phyloP scores from a whole-genome alignment of 2,113 vertebrate species.

The Aramus guarauna region DNA sequence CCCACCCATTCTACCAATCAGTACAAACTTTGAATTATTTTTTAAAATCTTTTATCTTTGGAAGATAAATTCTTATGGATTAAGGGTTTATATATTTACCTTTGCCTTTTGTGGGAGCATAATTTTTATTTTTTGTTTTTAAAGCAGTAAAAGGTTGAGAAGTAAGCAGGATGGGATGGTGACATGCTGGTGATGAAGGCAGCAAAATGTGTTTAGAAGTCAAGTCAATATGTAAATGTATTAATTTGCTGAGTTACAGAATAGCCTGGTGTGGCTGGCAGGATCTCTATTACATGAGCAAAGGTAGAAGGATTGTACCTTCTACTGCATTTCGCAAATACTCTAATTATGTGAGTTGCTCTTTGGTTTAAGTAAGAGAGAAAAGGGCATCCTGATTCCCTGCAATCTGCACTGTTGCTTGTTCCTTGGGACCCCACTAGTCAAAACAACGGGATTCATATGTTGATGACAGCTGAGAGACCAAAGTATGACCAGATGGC shows the following conservation, averaged over 20 bases:
- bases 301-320: not conserved
- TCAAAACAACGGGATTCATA: slow-evolving; percentile 67
- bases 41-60: not conserved
- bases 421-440: slow-evolving; percentile 64
- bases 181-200: not conserved
- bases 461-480: slow-evolving; percentile 65
- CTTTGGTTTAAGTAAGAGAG: slow-evolving; percentile 34
- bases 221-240: not conserved
- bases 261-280: not conserved
- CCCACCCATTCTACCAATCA: not conserved
- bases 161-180: not conserved
- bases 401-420: slow-evolving; percentile 57
- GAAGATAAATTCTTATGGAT: not conserved
- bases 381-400: slow-evolving; percentile 45
- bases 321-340: not conserved
- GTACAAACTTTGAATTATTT: not conserved
- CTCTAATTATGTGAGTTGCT: not conserved
- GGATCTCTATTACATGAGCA: not conserved
- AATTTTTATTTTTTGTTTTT: not conserved
- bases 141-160: not conserved
- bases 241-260: not conserved
- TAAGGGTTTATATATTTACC: not conserved
- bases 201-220: not conserved
- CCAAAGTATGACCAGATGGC: slow-evolving; percentile 65
- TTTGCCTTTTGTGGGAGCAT: not conserved